Conservation (phyloP, 2,797 vertebrate species). For the Taeniopygia guttata region DNA sequence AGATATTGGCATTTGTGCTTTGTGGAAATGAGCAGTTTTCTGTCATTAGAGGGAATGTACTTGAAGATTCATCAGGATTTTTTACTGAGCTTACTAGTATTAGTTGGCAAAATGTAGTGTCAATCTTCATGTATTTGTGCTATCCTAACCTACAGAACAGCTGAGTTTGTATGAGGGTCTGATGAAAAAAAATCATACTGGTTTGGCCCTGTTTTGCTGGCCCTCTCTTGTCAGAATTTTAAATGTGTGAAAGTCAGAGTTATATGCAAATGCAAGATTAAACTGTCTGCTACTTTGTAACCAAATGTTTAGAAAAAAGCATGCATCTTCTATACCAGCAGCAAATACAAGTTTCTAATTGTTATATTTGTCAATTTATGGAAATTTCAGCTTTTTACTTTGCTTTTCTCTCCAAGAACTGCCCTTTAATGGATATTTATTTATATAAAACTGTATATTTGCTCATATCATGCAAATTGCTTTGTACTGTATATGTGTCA, state of each 20-base stretch:
- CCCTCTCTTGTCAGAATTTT: background rate
- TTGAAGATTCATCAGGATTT: background rate
- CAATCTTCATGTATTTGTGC: background rate
- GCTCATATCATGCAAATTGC: background rate
- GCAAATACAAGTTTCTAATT: background rate
- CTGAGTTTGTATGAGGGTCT: background rate
- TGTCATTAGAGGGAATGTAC: background rate
- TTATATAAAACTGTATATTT: background rate
- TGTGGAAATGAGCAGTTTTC: background rate
- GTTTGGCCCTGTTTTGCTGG: background rate
- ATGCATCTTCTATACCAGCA: fast-evolving
- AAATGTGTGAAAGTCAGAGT: background rate
- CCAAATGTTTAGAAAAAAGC: background rate
- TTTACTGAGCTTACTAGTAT: background rate
- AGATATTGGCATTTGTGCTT: background rate
- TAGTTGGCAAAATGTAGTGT: background rate
- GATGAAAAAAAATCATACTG: background rate
- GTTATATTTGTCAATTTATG: background rate
- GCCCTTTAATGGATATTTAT: background rate
- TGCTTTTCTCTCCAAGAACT: background rate
- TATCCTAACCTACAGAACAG: background rate
- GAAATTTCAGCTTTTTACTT: background rate
- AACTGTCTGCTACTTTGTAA: background rate
- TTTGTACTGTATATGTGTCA: background rate
- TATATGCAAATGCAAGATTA: background rate